Evolutionary conservation across 2,113 vertebrate genomes (phyloP).

Genomic region (Athene cunicularia): DNA sequence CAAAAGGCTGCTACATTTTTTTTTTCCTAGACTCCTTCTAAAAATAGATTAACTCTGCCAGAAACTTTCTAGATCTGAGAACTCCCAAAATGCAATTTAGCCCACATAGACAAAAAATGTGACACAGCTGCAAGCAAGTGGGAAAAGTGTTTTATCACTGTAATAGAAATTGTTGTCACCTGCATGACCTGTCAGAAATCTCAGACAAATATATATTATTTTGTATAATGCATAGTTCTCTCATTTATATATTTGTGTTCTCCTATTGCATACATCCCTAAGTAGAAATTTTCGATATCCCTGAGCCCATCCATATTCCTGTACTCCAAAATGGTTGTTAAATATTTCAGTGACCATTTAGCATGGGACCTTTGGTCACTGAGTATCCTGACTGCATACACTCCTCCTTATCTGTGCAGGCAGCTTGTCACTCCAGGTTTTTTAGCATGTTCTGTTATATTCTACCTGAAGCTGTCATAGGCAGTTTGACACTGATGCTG

Average conservation of each 20-base stretch:
- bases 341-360: neutral
- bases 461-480: conserved; percentile 87
- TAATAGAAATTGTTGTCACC: neutral
- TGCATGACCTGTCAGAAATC: neutral
- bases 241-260: neutral
- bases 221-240: neutral
- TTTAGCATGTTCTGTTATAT: neutral
- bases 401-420: neutral
- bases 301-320: neutral
- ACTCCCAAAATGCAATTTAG: neutral
- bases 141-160: neutral
- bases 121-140: neutral
- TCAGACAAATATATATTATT: neutral
- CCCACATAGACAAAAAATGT: neutral
- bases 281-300: neutral
- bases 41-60: conserved; percentile 2
- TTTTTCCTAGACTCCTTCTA: neutral
- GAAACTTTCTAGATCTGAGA: neutral
- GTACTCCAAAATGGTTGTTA: neutral
- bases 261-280: neutral
- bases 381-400: neutral
- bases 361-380: neutral
- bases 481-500: conserved; percentile 72
- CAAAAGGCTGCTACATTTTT: neutral
- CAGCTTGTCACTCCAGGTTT: neutral